A percentile compares a stretch with the other conserved stretches of the same genome.
Evolutionary conservation across 1,140 invertebrate species (phyloP).

Genomic region (Neuroterus valhalla): DNA sequence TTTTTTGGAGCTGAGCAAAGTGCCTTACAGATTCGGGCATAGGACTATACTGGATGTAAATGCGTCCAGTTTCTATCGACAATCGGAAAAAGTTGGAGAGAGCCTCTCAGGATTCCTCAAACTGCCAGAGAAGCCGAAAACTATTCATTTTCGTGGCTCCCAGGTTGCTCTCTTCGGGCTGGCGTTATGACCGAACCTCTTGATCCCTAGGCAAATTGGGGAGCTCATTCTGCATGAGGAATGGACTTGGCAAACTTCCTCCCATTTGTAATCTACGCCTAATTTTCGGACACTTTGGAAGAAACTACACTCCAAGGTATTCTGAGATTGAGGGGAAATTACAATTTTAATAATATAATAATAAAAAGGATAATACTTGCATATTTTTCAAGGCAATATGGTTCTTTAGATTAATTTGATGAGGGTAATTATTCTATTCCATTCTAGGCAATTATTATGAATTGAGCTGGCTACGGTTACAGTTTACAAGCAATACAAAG

Average conservation of each 20-base stretch:
- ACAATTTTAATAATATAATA: no score
- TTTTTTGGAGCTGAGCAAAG: not conserved
- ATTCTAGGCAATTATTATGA: no score
- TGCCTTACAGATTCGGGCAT: not conserved
- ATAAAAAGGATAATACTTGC: no score
- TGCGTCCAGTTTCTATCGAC: slow-evolving; percentile 10
- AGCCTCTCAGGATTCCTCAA: not conserved
- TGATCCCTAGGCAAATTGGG: slow-evolving; percentile 23
- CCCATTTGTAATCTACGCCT: not conserved
- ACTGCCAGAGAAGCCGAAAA: not conserved
- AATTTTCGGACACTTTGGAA: not conserved
- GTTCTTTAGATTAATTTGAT: no score
- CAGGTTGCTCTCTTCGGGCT: not conserved
- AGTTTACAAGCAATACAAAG: no score
- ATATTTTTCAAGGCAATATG: no score
- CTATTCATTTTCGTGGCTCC: slow-evolving; percentile 14
- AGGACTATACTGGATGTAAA: not conserved
- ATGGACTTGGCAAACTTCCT: not conserved
- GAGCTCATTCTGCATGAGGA: slow-evolving; percentile 17
- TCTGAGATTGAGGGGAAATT: no score
- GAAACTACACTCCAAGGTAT: not conserved
- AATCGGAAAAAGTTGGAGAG: slow-evolving; percentile 13
- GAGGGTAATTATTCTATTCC: no score
- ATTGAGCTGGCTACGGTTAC: no score
- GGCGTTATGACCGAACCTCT: not conserved